Evolutionary conservation across 2,888 invertebrate genomes (phyloP), one percentile per base, ranked within the genome.

Genomic region (Dasypogon diadema): DNA sequence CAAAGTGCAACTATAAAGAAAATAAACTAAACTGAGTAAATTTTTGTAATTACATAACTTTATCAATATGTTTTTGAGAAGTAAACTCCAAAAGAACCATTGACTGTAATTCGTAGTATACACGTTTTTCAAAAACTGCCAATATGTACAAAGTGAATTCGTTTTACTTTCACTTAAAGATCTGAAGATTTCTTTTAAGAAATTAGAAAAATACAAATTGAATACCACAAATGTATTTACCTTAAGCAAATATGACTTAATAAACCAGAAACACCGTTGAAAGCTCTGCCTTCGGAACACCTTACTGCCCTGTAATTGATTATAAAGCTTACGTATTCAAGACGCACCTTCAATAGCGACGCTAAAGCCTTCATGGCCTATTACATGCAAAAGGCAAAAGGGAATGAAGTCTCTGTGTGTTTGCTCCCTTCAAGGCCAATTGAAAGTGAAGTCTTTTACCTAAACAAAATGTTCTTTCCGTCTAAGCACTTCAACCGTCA

Each of bases 381-480:
- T 60, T 60, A 60, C 60, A 60, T 60, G 60, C 34, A 60, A 60
- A 60, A 34, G 60, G 37, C 37, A 37, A 21, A 16, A 51, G 21
- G 51, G 51, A 51, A 18, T 18, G 37, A 16, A 37, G 60, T 37
- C 16, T 60, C 37, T 60, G 37, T 60, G 26, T 26, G 58, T 18
- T 34, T 37, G 60, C 14, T 60, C 60, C 34, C 54, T 70, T 51
- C 70, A 70, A 70, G 54, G 70, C 54, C 70, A 70, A 70, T 34
- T 70, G 54, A 54, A 30, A 54, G 54, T 51, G 70, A 54, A 70
- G 54, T 54, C 51, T 70, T 54, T 70, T 18, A 70, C 70, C 51
- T 54, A 26, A 51, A 54, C 70, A 70, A 70, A 70, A 54, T 70
- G 54, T 54, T 22, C 48, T 70, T 54, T 54, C 34, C 54, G 70